These are phyloP conservation scores for Paramormyrops hopkinsi DNA, from an alignment of 2,797 vertebrate species.

Conservation along the genomic window DNA sequence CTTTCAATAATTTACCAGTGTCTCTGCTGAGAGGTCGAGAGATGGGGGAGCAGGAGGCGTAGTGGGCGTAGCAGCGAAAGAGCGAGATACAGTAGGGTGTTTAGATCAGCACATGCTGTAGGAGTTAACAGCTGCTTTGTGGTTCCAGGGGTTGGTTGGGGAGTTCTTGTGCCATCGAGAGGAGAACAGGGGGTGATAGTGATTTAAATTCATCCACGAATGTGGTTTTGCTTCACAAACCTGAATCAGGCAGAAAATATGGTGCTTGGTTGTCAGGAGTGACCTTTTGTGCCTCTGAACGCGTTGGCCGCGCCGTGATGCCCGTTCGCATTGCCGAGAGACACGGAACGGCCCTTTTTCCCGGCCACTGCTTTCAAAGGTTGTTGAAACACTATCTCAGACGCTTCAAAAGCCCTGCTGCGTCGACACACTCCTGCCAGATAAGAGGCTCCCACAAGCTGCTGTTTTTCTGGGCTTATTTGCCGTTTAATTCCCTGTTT, in stretches of 20 bases:
- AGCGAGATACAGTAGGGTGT: neutral
- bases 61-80: neutral
- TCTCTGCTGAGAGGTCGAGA: constrained; percentile 28
- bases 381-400: constrained; percentile 5
- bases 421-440: neutral
- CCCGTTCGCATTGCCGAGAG: neutral
- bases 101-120: constrained; percentile 5
- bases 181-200: neutral
- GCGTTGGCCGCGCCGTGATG: neutral
- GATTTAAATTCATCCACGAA: constrained; percentile 10
- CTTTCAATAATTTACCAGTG: constrained; percentile 39
- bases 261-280: neutral
- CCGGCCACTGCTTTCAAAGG: neutral
- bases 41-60: neutral
- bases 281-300: neutral
- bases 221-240: neutral
- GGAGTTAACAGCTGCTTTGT: constrained; percentile 13
- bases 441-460: constrained; percentile 8
- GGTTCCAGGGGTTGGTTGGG: neutral
- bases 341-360: neutral
- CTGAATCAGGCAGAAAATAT: neutral
- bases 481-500: neutral
- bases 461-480: constrained; percentile 11
- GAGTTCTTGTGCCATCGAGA: neutral
- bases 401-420: neutral